These are phyloP conservation scores for Carettochelys insculpta DNA, from an alignment of 2,113 vertebrate genomes.

Conservation along the genomic window DNA sequence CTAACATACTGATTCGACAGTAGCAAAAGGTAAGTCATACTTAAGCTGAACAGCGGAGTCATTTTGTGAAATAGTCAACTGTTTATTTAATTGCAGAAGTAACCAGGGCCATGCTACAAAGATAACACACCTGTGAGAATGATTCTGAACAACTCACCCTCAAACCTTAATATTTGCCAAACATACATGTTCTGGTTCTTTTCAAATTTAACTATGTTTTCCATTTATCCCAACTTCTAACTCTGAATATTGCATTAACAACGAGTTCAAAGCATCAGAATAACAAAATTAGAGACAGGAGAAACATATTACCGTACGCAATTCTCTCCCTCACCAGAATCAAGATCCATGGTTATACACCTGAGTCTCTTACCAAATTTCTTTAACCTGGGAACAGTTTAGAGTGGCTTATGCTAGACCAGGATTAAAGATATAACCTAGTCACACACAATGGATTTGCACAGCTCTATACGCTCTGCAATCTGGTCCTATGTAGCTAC, in stretches of 20 bases:
- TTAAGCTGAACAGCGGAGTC: neutral
- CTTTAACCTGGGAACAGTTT: neutral
- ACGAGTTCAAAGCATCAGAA: neutral
- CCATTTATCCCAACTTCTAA: neutral
- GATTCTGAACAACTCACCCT: accelerated
- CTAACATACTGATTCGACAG: neutral
- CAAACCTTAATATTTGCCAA: neutral
- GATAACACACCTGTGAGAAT: neutral
- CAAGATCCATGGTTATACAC: neutral
- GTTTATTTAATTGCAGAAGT: neutral
- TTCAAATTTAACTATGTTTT: neutral
- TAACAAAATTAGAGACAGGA: neutral
- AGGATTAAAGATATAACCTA: neutral
- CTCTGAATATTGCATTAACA: neutral
- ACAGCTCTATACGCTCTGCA: neutral
- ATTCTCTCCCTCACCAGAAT: neutral
- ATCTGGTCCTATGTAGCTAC: accelerated
- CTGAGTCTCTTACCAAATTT: neutral
- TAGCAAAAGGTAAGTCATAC: neutral
- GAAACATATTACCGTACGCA: neutral
- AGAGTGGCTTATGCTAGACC: accelerated
- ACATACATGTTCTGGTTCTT: neutral
- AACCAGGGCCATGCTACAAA: neutral
- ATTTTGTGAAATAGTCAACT: neutral
- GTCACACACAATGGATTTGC: neutral